phyloP scores from a whole-genome alignment of 30 jellyfish, hydroid and myxozoan genomes.

The Aurelia aurita region DNA sequence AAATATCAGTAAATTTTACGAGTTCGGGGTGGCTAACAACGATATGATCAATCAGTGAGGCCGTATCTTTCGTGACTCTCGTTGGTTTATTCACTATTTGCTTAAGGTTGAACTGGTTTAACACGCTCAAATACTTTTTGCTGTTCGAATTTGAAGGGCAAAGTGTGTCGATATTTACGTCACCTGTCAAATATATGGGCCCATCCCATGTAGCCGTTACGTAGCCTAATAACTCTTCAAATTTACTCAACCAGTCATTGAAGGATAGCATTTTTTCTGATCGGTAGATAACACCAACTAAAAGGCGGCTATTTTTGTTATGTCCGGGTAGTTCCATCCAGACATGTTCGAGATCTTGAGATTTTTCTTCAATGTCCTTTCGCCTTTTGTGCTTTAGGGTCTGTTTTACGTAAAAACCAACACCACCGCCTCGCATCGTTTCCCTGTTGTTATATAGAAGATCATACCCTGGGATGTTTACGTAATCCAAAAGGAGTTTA shows the following conservation, averaged over 20 bases:
- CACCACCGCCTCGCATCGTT: slow-evolving; percentile 44
- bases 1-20: slow-evolving; percentile 5
- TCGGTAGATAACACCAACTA: no score
- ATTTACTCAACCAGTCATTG: no score
- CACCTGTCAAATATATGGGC: slow-evolving; percentile 16
- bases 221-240: no score
- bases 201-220: slow-evolving; percentile 43
- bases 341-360: no score
- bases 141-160: slow-evolving; percentile 8
- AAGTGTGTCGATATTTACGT: slow-evolving; percentile 13
- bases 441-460: slow-evolving; percentile 37
- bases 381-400: no score
- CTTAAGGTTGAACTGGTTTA: slow-evolving; percentile 13
- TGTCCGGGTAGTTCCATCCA: no score
- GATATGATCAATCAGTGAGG: neutral
- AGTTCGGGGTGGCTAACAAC: no score
- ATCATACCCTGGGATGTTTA: slow-evolving; percentile 50
- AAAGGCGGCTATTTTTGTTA: no score
- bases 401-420: no score
- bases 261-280: no score
- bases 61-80: slow-evolving; percentile 1
- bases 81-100: no score
- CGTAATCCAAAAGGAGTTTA: slow-evolving; percentile 43
- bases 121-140: slow-evolving; percentile 11
- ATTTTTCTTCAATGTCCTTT: no score